Evolutionary conservation across 2,888 invertebrate genomes (phyloP).

Genomic region (Molorchus minor): DNA sequence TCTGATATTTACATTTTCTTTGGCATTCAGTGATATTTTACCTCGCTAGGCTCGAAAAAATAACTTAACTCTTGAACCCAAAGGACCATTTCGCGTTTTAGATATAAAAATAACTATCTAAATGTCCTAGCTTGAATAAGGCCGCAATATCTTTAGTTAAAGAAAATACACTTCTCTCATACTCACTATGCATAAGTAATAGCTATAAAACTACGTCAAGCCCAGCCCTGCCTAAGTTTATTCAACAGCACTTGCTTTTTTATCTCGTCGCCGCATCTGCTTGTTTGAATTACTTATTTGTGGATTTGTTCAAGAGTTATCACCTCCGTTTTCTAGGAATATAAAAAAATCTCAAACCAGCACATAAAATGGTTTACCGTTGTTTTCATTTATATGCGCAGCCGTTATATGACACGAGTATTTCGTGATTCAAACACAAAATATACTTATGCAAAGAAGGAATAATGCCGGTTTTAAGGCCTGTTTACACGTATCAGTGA

Average conservation of each 20-base stretch:
- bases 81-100: no score
- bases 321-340: conserved; percentile 18
- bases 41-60: no score
- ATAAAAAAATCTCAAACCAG: conserved; percentile 5
- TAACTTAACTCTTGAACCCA: no score
- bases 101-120: no score
- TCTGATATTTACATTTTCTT: no score
- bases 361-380: conserved; percentile 5
- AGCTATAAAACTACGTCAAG: not conserved
- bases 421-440: not conserved
- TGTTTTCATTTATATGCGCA: not conserved
- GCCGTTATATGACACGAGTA: not conserved
- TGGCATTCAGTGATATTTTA: no score
- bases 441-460: not conserved
- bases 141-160: not conserved
- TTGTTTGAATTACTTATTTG: conserved; percentile 24
- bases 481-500: no score
- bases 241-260: conserved; percentile 22
- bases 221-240: conserved; percentile 21
- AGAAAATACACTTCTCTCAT: not conserved
- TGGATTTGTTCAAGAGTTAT: conserved; percentile 25
- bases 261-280: conserved; percentile 22
- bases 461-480: no score
- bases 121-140: no score
- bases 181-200: not conserved